These are phyloP conservation scores for Halcyon chelicuti DNA, from an alignment of 2,797 vertebrate species.

Conservation along the genomic window DNA sequence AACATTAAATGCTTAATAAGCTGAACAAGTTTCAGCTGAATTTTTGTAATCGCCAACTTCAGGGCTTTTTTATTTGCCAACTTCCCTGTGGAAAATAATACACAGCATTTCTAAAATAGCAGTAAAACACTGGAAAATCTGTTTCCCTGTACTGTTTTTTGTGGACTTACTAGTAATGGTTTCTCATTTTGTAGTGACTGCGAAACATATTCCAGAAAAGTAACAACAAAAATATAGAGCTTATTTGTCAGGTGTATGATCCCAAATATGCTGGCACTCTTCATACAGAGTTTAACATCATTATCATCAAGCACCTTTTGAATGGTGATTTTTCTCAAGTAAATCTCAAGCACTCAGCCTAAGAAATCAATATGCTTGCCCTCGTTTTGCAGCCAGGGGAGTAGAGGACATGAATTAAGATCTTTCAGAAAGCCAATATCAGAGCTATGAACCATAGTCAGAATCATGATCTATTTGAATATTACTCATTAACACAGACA, in stretches of 20 bases:
- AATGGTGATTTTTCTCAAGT: neutral
- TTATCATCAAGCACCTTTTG: neutral
- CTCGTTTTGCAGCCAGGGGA: neutral
- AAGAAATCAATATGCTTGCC: neutral
- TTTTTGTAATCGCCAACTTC: constrained; percentile 8
- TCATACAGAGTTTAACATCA: neutral
- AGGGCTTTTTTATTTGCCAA: neutral
- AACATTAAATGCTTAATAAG: constrained; percentile 49
- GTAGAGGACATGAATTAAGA: neutral
- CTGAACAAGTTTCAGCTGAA: constrained; percentile 3
- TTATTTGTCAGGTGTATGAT: neutral
- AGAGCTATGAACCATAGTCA: neutral
- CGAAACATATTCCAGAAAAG: neutral
- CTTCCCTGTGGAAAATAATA: neutral
- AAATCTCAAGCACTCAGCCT: neutral
- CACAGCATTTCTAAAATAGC: neutral
- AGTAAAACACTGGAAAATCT: constrained; percentile 13
- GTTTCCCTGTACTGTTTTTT: neutral
- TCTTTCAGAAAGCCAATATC: neutral
- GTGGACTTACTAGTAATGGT: neutral
- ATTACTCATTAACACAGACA: neutral
- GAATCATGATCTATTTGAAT: neutral
- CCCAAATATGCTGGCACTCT: neutral
- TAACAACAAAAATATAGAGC: neutral
- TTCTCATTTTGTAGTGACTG: neutral